Evolutionary conservation across 2,797 vertebrate species (phyloP), one percentile per base, ranked within the genome.

Genomic region (Muscicapa striata): DNA sequence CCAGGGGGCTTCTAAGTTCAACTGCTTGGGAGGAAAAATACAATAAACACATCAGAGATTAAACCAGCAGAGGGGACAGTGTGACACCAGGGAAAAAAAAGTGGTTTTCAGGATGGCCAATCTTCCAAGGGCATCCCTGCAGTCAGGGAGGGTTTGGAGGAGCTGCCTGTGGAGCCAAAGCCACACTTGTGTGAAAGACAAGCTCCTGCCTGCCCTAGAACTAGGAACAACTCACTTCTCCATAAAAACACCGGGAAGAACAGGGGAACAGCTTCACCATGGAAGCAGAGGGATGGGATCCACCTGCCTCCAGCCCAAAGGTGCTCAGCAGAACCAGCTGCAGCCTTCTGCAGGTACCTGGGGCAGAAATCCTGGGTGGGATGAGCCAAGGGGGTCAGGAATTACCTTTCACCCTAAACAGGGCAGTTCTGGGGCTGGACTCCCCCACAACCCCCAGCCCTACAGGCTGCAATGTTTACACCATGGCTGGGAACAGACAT

Each of bases 381-480:
- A 36, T n/a, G 61, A 63, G 23, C 3, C 17, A 30, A 48, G 7
- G n/a, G 5, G 13, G 3, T 23, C 15, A 55, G 61, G 34, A 70
- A 43, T 8, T 59, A 29, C 9, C 29, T 9, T 45, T 34, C 26
- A 32, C 29, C 17, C n/a, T 15, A 32, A 32, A 58, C 6, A 0
- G 6, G 11, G 32, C 32, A 76, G 21, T 52, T 55, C 45, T 13
- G 18, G 17, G 43, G 34, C 32, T 16, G 34, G 45, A 38, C 15
- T 43, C 21, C 30, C 27, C 38, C n/a, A 5, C 17, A 41, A 45
- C 10, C 11, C 13, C 7, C 58, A 77, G n/a, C 57, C 23, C 72
- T 7, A 0, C 0, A 0, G 21, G 22, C 11, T 54, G 34, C 12
- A 75, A 34, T 0, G 0, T 17, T 13, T 23, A 12, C 51, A 36